phyloP scores from a whole-genome alignment of 2,888 invertebrate genomes.

The Hofmannophila pseudospretella region DNA sequence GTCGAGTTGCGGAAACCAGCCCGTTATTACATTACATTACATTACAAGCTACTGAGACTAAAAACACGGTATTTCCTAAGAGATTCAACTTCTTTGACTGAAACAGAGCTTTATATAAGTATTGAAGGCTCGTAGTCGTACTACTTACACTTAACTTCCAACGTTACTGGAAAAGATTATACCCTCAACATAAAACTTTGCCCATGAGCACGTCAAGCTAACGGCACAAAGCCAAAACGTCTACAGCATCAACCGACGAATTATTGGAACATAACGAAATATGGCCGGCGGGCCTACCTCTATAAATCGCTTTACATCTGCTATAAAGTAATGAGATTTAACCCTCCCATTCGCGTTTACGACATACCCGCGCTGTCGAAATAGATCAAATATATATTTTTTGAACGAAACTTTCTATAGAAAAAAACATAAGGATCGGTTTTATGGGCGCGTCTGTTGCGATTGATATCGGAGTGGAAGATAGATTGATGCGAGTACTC shows the following conservation, averaged over 20 bases:
- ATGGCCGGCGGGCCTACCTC: constrained; percentile 56
- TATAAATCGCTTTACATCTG: constrained; percentile 71
- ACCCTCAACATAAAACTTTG: constrained; percentile 5
- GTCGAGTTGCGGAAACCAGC: no score
- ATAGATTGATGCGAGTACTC: not conserved
- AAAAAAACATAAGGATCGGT: constrained; percentile 1
- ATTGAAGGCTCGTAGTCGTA: no score
- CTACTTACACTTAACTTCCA: not conserved
- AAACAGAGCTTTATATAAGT: no score
- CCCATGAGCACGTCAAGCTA: not conserved
- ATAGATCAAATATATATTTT: constrained; percentile 57
- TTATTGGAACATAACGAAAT: constrained; percentile 72
- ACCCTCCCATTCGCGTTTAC: constrained; percentile 67
- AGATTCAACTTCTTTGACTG: no score
- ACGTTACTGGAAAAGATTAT: constrained; percentile 1
- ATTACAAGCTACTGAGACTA: no score
- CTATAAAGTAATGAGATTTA: constrained; percentile 75
- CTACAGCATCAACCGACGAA: constrained; percentile 38
- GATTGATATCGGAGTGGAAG: constrained; percentile 14
- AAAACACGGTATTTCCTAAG: no score
- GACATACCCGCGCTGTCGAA: constrained; percentile 46
- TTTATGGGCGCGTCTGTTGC: constrained; percentile 14
- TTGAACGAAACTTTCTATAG: constrained; percentile 15
- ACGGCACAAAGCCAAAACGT: constrained; percentile 6
- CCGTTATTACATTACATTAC: no score